Base-by-base conservation (phyloP, 2,113 vertebrate genomes). In the Colinus virginianus region DNA sequence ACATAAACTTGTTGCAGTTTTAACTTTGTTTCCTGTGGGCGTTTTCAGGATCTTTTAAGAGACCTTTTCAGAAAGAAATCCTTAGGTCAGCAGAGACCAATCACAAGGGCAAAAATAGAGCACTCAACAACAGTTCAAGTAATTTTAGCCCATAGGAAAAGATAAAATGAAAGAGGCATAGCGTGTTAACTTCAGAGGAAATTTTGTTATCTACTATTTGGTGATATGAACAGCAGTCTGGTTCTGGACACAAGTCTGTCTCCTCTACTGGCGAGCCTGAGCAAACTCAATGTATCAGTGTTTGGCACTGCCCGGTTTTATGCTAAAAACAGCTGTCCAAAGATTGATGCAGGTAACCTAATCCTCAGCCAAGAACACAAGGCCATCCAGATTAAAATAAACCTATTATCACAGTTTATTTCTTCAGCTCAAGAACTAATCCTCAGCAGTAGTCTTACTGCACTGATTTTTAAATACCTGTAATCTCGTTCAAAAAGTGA, bases 71-170 rank as follows among this genome's bases (percentile, higher is more conserved):
- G 55, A 74, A 92, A 78, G 63, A 94, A 87, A 82, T 63, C 42
- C 42, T 58, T 63, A 92, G 26, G 38, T 78, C 90, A 95, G 84
- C 90, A 93, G 56, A 90, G 59, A 77, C 45, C 64, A 80, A 90
- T 15, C 45, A 19, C 40, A 81, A 58, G 55, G 66, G 13, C 17
- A 92, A 77, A 79, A 67, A 69, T 4, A 90, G 53, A 85, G 51
- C 46, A 46, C 48, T 81, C 49, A 87, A 83, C 93, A 51, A 1
- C 55, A 43, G 70, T 26, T 30, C 61, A 80, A 82, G 51, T 70
- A 9, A 89, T 83, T 87, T 58, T 40, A 79, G 76, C n/a, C 71
- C 19, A 18, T 16, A 64, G 6, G 63, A 68, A 77, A 88, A 46
- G 53, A 53, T 32, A 46, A 18, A 0, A 2, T 26, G 66, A 63